phyloP scores from a whole-genome alignment of 2,797 vertebrate genomes.

The Cirrhinus molitorella region DNA sequence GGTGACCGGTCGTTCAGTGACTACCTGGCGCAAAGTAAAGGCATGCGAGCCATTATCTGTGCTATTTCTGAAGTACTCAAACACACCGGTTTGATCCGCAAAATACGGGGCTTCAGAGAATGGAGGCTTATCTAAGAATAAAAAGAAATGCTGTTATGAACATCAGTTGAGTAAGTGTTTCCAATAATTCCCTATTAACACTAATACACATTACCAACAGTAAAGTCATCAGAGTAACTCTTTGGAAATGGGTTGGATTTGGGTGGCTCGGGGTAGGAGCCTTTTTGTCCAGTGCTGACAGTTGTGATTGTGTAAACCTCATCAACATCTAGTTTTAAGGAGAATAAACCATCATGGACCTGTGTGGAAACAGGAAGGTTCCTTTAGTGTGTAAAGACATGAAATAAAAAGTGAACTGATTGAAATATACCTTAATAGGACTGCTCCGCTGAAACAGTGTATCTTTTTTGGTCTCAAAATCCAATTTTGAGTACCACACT shows the following conservation, averaged over 20 bases:
- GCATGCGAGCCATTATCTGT: slow-evolving; percentile 86
- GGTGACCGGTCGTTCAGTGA: slow-evolving; percentile 87
- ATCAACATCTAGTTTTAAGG: slow-evolving; percentile 82
- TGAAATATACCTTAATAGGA: slow-evolving; percentile 81
- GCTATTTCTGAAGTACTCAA: slow-evolving; percentile 89
- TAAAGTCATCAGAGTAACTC: slow-evolving; percentile 88
- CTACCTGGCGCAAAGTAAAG: slow-evolving; percentile 90
- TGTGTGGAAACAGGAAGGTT: slow-evolving; percentile 46
- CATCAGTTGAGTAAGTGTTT: background rate
- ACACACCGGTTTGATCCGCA: slow-evolving; percentile 96
- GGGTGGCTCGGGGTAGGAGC: slow-evolving; percentile 78
- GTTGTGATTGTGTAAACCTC: slow-evolving; percentile 94
- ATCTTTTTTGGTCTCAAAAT: slow-evolving; percentile 77
- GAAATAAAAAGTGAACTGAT: background rate
- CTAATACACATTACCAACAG: slow-evolving; percentile 76
- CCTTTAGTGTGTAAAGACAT: background rate
- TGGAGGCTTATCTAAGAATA: slow-evolving; percentile 79
- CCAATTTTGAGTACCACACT: slow-evolving; percentile 89
- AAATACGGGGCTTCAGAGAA: slow-evolving; percentile 94
- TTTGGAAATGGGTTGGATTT: slow-evolving; percentile 85
- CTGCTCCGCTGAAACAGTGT: slow-evolving; percentile 83
- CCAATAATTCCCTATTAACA: background rate
- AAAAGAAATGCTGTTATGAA: background rate
- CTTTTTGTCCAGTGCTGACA: slow-evolving; percentile 82
- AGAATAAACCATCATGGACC: slow-evolving; percentile 78